Evolutionary conservation across 2,888 invertebrate species (phyloP).

Genomic region (Oscheius sp.): DNA sequence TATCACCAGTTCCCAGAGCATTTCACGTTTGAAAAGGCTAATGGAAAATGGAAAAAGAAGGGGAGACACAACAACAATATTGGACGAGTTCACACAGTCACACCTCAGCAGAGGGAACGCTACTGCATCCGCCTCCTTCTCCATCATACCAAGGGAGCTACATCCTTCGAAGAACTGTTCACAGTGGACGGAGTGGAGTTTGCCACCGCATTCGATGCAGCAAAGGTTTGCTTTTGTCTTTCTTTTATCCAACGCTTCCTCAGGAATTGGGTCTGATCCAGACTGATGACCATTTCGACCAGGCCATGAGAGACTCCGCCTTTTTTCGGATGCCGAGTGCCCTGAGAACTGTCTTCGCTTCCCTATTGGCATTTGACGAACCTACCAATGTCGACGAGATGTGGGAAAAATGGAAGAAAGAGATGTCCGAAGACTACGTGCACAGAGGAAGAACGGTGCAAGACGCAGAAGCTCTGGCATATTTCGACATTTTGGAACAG

Average conservation of each 20-base stretch:
- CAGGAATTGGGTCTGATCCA: slow-evolving; percentile 10
- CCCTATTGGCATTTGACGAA: slow-evolving; percentile 20
- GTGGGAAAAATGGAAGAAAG: slow-evolving; percentile 24
- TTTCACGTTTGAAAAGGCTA: background rate
- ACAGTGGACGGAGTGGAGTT: background rate
- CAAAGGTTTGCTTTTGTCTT: background rate
- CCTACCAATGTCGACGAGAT: slow-evolving; percentile 6
- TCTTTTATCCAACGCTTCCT: no score
- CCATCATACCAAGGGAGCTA: slow-evolving; percentile 1
- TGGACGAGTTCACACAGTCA: background rate
- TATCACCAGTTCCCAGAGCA: slow-evolving; percentile 23
- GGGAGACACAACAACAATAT: background rate
- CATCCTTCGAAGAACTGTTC: slow-evolving; percentile 2
- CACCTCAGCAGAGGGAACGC: slow-evolving; percentile 4
- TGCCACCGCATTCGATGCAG: slow-evolving; percentile 7
- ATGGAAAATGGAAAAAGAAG: slow-evolving; percentile 2
- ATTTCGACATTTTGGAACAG: slow-evolving; percentile 28
- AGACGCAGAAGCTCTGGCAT: slow-evolving; percentile 31
- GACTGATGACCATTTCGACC: slow-evolving; percentile 15
- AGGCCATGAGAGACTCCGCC: slow-evolving; percentile 12
- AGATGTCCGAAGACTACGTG: slow-evolving; percentile 23
- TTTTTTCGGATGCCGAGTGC: slow-evolving; percentile 36
- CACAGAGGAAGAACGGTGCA: background rate
- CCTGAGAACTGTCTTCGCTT: slow-evolving; percentile 33
- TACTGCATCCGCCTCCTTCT: slow-evolving; percentile 7